A percentile compares a stretch with the other conserved stretches of the same genome.
phyloP scores from a whole-genome alignment of 64 coral and sea anemone genomes.

The Dendronephthya gigantea region DNA sequence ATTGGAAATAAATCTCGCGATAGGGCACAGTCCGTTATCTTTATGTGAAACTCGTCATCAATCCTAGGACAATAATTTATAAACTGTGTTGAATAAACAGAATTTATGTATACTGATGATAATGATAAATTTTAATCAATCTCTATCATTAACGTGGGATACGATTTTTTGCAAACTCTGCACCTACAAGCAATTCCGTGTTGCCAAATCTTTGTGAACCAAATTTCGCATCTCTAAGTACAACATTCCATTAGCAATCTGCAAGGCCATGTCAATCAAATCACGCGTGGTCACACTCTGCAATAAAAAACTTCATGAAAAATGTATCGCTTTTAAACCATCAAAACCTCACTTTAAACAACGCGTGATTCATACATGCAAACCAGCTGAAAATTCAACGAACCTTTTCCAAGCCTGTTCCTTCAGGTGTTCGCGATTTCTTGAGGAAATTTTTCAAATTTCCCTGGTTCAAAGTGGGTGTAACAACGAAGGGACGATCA shows the following conservation, averaged over 20 bases:
- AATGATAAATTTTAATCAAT: too few species aligned
- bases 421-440: constrained; percentile 77
- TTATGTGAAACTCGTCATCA: constrained; percentile 85
- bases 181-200: constrained; percentile 95
- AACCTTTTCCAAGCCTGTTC: constrained; percentile 61
- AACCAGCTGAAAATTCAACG: neutral
- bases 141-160: too few species aligned
- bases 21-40: constrained; percentile 83
- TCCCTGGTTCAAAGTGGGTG: constrained; percentile 90
- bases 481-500: constrained; percentile 72
- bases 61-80: constrained; percentile 23
- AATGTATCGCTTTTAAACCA: too few species aligned
- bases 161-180: neutral
- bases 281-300: constrained; percentile 80
- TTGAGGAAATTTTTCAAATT: constrained; percentile 86
- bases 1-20: constrained; percentile 76
- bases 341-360: too few species aligned
- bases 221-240: constrained; percentile 80
- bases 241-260: constrained; percentile 92
- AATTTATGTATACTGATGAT: too few species aligned
- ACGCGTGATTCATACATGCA: too few species aligned
- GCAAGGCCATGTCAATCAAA: constrained; percentile 79
- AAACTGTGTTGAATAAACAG: neutral
- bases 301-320: neutral
- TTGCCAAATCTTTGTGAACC: constrained; percentile 90